phyloP scores from a whole-genome alignment of 2,888 invertebrate genomes.

The Xanthia icteritia region DNA sequence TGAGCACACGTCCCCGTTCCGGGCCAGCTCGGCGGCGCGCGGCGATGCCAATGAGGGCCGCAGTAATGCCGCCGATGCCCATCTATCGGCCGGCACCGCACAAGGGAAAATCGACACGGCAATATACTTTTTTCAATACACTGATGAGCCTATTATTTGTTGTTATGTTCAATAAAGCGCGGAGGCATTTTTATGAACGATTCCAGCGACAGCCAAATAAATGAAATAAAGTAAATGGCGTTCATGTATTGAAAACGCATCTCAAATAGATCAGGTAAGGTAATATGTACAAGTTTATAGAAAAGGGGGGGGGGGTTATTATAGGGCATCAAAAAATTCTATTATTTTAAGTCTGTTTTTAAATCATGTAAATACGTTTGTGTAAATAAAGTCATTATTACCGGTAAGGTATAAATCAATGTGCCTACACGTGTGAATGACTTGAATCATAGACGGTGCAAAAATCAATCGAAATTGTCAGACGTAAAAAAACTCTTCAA shows the following conservation, averaged over 20 bases:
- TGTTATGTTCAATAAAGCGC: conserved; percentile 52
- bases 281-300: too few relatives aligned
- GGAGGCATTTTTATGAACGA: conserved; percentile 45
- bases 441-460: conserved; percentile 42
- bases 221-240: conserved; percentile 14
- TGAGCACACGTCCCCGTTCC: conserved; percentile 72
- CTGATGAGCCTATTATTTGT: conserved; percentile 61
- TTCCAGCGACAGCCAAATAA: conserved; percentile 32
- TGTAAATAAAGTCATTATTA: too few relatives aligned
- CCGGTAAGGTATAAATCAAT: too few relatives aligned
- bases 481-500: conserved; percentile 53
- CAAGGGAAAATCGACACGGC: conserved; percentile 69
- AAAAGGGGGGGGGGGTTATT: too few relatives aligned
- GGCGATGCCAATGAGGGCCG: conserved; percentile 74
- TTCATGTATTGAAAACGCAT: conserved; percentile 24
- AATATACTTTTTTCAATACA: conserved; percentile 69
- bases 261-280: conserved; percentile 37
- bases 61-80: conserved; percentile 75
- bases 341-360: too few relatives aligned
- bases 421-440: conserved; percentile 17
- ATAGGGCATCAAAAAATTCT: too few relatives aligned
- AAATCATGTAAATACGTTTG: too few relatives aligned
- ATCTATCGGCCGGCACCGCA: conserved; percentile 73
- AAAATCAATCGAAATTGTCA: conserved; percentile 41
- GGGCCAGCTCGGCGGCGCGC: conserved; percentile 40